Evolutionary conservation across 2,797 vertebrate species (phyloP).

Genomic region (Anguilla obscura): DNA sequence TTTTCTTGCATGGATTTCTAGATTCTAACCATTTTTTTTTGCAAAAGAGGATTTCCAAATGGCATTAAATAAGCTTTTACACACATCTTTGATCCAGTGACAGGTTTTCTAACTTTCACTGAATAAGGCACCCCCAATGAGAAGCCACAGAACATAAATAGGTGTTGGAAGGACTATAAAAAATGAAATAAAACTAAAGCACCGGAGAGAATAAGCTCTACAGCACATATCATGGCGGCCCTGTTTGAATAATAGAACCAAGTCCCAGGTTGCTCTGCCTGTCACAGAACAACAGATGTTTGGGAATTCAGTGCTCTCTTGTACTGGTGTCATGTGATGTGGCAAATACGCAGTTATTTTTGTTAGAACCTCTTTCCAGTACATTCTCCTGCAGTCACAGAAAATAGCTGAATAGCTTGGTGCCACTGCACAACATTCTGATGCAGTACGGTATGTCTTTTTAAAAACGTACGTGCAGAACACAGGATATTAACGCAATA

Average conservation of each 20-base stretch:
- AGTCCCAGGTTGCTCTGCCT: background rate
- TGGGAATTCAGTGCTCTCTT: background rate
- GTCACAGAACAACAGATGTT: background rate
- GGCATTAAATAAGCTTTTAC: background rate
- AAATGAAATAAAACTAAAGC: background rate
- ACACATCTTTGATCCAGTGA: no score
- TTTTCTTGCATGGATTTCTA: background rate
- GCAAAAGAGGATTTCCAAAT: background rate
- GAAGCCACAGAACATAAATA: background rate
- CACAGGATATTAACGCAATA: background rate
- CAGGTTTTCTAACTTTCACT: background rate
- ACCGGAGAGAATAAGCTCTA: background rate
- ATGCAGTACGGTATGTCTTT: background rate
- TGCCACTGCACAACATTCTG: background rate
- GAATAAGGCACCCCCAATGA: background rate
- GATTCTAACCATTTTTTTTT: background rate
- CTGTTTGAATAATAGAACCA: background rate
- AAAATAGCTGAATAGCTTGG: background rate
- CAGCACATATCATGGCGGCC: background rate
- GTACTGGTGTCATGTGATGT: conserved; percentile 16
- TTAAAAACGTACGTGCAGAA: background rate
- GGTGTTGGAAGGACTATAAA: background rate
- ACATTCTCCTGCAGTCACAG: conserved; percentile 4
- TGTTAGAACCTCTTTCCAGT: conserved; percentile 9
- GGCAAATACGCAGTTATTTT: background rate